Percentiles rank a stretch among this genome's conserved stretches.
These are phyloP conservation scores for Caenorhabditis parvicauda DNA, from an alignment of 2,888 invertebrate genomes.

Conservation along the genomic window DNA sequence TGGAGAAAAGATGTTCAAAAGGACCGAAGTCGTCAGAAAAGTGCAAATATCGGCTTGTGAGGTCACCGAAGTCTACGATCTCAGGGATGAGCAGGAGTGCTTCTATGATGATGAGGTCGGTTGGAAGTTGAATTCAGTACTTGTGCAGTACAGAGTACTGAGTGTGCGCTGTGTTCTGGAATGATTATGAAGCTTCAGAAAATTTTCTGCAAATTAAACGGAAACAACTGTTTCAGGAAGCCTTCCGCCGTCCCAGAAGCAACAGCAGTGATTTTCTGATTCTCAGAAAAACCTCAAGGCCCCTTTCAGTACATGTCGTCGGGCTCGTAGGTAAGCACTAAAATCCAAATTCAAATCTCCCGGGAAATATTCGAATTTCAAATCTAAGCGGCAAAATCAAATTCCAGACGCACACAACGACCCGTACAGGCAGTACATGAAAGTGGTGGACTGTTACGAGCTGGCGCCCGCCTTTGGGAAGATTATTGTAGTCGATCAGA, in stretches of 20 bases:
- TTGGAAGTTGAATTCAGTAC: not conserved
- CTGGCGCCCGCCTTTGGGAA: conserved; percentile 28
- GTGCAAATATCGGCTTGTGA: conserved; percentile 30
- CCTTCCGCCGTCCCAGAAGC: conserved; percentile 40
- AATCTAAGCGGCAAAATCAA: not conserved
- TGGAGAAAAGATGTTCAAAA: conserved; percentile 17
- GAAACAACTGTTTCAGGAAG: not conserved
- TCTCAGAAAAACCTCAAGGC: conserved; percentile 46
- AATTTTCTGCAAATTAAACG: not conserved
- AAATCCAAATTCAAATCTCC: no score
- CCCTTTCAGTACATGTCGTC: conserved; percentile 46
- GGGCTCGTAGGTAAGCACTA: conserved; percentile 40
- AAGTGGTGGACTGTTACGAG: conserved; percentile 42
- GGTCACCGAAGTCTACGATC: conserved; percentile 37
- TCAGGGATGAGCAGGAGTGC: conserved; percentile 28
- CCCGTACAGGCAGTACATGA: conserved; percentile 50
- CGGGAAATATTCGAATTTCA: not conserved
- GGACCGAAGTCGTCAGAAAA: conserved; percentile 8
- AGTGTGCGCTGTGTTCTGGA: no score
- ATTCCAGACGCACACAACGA: conserved; percentile 36
- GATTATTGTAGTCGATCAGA: conserved; percentile 32
- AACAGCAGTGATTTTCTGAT: conserved; percentile 47
- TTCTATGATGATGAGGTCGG: conserved; percentile 41
- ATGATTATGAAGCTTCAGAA: no score
- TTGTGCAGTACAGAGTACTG: no score